Conservation (phyloP, 2,888 invertebrate species). For the Hylaea fasciaria region DNA sequence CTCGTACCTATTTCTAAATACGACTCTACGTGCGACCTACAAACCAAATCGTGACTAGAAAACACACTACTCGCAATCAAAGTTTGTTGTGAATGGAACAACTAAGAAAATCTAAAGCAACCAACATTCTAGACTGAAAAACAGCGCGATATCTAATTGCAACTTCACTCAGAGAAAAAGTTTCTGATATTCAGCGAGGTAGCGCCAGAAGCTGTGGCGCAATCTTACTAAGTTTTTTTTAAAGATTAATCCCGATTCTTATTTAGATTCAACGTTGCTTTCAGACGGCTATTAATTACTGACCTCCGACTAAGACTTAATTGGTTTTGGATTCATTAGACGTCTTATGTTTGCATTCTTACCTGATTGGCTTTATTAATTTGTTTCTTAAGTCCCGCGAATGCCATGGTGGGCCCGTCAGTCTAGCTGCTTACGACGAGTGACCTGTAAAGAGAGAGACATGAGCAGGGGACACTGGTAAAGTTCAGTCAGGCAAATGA, state of each 20-base stretch:
- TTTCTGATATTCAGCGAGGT: constrained; percentile 46
- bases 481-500: too few relatives aligned
- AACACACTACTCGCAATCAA: constrained; percentile 30
- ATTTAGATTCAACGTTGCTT: constrained; percentile 43
- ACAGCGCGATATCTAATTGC: not conserved
- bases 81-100: constrained; percentile 22
- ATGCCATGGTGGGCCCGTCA: constrained; percentile 91
- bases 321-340: constrained; percentile 33
- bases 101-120: constrained; percentile 25
- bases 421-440: constrained; percentile 46
- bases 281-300: constrained; percentile 37
- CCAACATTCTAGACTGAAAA: constrained; percentile 21
- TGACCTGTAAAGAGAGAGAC: constrained; percentile 58
- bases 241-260: constrained; percentile 55
- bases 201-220: constrained; percentile 43
- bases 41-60: constrained; percentile 19
- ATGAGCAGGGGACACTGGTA: not conserved
- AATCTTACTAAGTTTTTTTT: constrained; percentile 50
- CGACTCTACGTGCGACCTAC: constrained; percentile 18
- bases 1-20: constrained; percentile 19
- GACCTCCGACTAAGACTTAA: constrained; percentile 34
- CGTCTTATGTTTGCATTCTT: constrained; percentile 56
- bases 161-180: constrained; percentile 11
- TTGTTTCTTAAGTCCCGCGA: constrained; percentile 99
- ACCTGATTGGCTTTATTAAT: constrained; percentile 99